phyloP scores from a whole-genome alignment of 1,140 invertebrate genomes.

The Leptonema lineaticorne region DNA sequence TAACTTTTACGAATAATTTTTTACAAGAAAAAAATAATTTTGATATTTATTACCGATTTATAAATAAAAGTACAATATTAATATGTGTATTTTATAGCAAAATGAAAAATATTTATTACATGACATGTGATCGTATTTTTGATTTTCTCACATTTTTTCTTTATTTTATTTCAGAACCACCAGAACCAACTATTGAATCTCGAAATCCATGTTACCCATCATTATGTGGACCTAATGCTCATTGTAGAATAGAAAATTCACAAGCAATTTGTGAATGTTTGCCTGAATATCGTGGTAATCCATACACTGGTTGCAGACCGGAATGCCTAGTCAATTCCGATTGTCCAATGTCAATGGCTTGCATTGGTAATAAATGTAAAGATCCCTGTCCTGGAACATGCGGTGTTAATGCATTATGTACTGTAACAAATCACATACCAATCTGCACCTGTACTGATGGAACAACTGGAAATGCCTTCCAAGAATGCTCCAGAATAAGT shows the following conservation, averaged over 20 bases:
- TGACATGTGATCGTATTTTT: too few species aligned
- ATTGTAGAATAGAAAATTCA: constrained; percentile 58
- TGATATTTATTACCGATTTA: too few species aligned
- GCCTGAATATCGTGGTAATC: constrained; percentile 76
- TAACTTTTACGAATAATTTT: too few species aligned
- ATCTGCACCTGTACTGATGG: constrained; percentile 71
- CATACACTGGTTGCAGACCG: constrained; percentile 65
- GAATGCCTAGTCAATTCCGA: constrained; percentile 62
- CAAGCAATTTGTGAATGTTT: constrained; percentile 68
- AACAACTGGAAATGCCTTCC: constrained; percentile 75
- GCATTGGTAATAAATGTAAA: constrained; percentile 60
- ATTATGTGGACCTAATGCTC: constrained; percentile 72
- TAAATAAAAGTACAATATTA: neutral
- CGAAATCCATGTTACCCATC: constrained; percentile 69
- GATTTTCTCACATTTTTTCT: too few species aligned
- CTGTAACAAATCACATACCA: constrained; percentile 67
- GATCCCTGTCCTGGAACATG: constrained; percentile 66
- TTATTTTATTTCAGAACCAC: constrained; percentile 41
- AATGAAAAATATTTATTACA: too few species aligned
- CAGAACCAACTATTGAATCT: constrained; percentile 51
- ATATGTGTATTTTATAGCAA: too few species aligned
- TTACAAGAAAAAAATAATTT: too few species aligned
- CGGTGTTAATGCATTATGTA: constrained; percentile 66
- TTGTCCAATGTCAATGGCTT: constrained; percentile 57
- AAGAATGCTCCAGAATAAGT: constrained; percentile 61